These are phyloP conservation scores for Amniataba percoides DNA, from an alignment of 2,797 vertebrate species.

Conservation along the genomic window DNA sequence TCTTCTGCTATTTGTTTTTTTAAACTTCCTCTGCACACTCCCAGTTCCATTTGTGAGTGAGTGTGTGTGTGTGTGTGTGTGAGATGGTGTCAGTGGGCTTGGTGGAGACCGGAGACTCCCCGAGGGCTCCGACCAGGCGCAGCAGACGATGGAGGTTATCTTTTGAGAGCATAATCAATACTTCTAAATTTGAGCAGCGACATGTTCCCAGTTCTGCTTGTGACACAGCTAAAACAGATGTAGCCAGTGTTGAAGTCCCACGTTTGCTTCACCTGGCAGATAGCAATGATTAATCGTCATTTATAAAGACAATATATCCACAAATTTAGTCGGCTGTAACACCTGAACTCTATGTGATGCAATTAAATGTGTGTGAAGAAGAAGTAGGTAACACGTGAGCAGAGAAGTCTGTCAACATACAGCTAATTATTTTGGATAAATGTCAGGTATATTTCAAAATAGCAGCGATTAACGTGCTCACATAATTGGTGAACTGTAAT, in stretches of 20 bases:
- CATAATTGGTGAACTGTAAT: neutral
- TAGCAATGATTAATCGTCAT: neutral
- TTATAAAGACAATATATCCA: neutral
- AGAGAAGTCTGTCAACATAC: neutral
- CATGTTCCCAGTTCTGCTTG: conserved; percentile 15
- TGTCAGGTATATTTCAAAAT: neutral
- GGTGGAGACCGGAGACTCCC: conserved; percentile 66
- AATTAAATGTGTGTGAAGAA: neutral
- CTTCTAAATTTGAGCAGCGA: conserved; percentile 53
- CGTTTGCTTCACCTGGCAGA: conserved; percentile 1
- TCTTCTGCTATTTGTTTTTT: too few species aligned
- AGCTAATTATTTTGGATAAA: neutral
- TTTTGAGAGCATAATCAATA: conserved; percentile 67
- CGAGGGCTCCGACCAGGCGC: conserved; percentile 41
- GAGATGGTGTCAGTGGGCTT: conserved; percentile 16
- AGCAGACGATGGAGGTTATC: conserved; percentile 50
- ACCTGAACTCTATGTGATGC: neutral
- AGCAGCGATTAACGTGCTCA: neutral
- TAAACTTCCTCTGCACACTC: conserved; percentile 11
- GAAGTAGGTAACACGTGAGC: neutral
- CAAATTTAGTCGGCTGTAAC: neutral
- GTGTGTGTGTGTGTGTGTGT: conserved; percentile 16
- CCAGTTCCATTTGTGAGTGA: conserved; percentile 9
- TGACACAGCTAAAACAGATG: conserved; percentile 43
- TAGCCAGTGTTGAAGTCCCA: conserved; percentile 17